Percentiles rank a stretch among this genome's conserved stretches.
These are phyloP conservation scores for Caenorhabditis remanei DNA, from an alignment of 1,140 invertebrate species.

Conservation along the genomic window DNA sequence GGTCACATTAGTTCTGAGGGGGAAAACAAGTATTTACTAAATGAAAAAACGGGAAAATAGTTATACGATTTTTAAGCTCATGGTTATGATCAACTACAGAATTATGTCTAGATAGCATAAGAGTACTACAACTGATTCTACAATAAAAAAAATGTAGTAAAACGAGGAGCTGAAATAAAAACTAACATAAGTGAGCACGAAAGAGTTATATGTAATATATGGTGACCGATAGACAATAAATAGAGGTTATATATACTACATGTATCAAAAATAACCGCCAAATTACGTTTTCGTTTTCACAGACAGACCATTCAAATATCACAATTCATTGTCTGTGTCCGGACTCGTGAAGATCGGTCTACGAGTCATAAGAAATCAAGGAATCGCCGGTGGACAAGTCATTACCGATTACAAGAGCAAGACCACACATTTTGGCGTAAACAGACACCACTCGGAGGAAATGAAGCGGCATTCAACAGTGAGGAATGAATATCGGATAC, in stretches of 20 bases:
- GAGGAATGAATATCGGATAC: neutral
- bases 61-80: neutral
- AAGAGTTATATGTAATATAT: too few species aligned
- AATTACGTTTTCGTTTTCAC: too few species aligned
- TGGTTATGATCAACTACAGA: neutral
- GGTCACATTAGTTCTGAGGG: neutral
- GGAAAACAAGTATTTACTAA: neutral
- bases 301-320: too few species aligned
- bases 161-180: too few species aligned
- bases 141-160: too few species aligned
- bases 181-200: too few species aligned
- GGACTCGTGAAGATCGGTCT: neutral
- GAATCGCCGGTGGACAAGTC: constrained; percentile 5
- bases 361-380: constrained; percentile 17
- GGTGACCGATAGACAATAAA: too few species aligned
- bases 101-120: too few species aligned
- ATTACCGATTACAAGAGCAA: constrained; percentile 21
- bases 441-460: constrained; percentile 17
- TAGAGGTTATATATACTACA: too few species aligned
- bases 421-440: neutral
- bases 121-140: too few species aligned
- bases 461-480: neutral
- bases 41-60: neutral
- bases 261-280: too few species aligned
- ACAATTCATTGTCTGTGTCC: too few species aligned